Evolutionary conservation across 2,797 vertebrate species (phyloP).

Genomic region (Sarcoramphus papa): DNA sequence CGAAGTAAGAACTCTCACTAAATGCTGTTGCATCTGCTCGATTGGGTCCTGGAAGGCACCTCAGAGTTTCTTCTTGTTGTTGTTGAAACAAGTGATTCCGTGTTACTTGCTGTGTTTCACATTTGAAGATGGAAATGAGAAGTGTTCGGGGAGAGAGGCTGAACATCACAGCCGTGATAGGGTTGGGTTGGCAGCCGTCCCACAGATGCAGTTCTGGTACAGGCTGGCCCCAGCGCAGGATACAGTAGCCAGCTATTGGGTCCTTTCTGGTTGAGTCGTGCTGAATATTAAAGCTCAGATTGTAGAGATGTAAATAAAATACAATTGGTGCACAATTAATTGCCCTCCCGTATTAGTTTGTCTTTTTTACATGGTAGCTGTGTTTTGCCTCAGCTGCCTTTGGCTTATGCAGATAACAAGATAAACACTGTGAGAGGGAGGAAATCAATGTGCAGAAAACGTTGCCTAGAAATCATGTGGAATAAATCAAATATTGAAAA

Average conservation of each 20-base stretch:
- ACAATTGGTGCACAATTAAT: neutral
- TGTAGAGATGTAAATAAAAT: neutral
- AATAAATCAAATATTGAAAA: neutral
- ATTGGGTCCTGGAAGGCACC: neutral
- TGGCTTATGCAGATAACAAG: neutral
- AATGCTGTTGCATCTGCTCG: too few relatives aligned
- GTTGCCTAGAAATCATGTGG: neutral
- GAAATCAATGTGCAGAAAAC: accelerated
- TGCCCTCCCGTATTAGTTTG: neutral
- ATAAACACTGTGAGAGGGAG: neutral
- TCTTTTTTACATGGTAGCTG: neutral
- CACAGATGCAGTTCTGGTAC: accelerated
- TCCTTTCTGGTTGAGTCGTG: neutral
- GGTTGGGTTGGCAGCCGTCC: neutral
- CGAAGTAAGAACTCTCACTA: neutral
- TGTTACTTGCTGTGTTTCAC: neutral
- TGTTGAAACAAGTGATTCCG: neutral
- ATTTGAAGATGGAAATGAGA: neutral
- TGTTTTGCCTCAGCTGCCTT: neutral
- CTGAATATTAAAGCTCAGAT: neutral
- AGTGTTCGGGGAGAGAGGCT: neutral
- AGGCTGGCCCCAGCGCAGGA: too few relatives aligned
- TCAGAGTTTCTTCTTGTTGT: too few relatives aligned
- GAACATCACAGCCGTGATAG: accelerated
- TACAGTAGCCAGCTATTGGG: accelerated